Evolutionary conservation across 2,113 vertebrate genomes (phyloP), one percentile per base, ranked within the genome.

Genomic region (Aix galericulata): DNA sequence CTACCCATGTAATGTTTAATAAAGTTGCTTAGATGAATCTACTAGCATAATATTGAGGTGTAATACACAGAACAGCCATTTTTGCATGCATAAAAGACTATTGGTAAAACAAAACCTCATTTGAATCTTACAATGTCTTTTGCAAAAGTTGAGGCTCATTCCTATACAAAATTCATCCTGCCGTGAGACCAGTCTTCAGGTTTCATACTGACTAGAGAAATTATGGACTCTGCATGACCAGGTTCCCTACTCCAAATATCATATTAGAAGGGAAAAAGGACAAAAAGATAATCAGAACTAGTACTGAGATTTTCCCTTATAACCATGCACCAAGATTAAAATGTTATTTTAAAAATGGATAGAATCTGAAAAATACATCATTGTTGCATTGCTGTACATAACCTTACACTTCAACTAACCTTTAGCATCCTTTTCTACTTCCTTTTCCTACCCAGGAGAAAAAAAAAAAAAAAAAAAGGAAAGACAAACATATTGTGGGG

Each of bases 331-430:
- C 32, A 62, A 69, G 32, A 80, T 88, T 81, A 78, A 91, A 95
- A 72, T 4, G 32, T 40, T 44, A 14, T 64, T 92, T 77, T 5
- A 29, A 89, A 82, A 91, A 82, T 34, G 4, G 60, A 50, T 60
- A 84, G 73, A 38, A 73, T 56, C 25, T 90, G 59, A 72, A 91
- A 95, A 94, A 92, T 84, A 88, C 79, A 42, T 44, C 44, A 44
- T 52, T 63, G 31, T 92, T 86, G 42, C 44, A 44, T 48, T 63
- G 31, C 91, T 86, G 42, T 82, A 68, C 68, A 67, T 84, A 96
- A 94, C 38, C 63, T 90, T 93, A 52, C 10, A 32, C 15, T 79
- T 73, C 89, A 94, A 96, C 84, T 93, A 16, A 94, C 77, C 89
- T 95, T 92, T 22, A 86, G 34, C 27, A 29, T 59, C 60, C 60